These are phyloP conservation scores for Synergus japonicus DNA, from an alignment of 2,888 invertebrate genomes.

Conservation along the genomic window DNA sequence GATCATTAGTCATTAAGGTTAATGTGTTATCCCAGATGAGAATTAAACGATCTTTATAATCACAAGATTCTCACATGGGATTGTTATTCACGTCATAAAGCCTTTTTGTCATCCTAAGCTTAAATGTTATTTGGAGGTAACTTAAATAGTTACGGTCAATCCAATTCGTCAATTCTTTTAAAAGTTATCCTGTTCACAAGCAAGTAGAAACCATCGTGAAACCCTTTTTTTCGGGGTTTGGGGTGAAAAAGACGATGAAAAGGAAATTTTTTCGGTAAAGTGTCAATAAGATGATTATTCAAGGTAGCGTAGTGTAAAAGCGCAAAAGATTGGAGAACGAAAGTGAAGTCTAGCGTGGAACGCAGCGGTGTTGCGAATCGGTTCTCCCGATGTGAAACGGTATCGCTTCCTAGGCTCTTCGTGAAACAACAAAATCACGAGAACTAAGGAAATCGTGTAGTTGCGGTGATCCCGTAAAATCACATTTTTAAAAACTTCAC, in stretches of 20 bases:
- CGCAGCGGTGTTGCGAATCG: conserved; percentile 53
- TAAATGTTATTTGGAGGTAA: background rate
- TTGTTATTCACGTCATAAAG: background rate
- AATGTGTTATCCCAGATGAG: conserved; percentile 2
- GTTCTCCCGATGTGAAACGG: conserved; percentile 48
- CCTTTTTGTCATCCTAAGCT: background rate
- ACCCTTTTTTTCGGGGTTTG: background rate
- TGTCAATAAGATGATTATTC: conserved; percentile 52
- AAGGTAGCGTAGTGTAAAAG: conserved; percentile 51
- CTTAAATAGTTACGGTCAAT: background rate
- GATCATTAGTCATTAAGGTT: conserved; percentile 15
- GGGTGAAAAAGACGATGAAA: background rate
- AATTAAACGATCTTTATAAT: background rate
- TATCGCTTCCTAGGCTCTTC: conserved; percentile 46
- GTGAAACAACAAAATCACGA: conserved; percentile 37
- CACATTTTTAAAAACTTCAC: background rate
- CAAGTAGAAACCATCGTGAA: too few species aligned
- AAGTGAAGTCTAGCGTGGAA: conserved; percentile 55
- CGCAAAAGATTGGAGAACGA: conserved; percentile 53
- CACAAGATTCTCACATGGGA: background rate
- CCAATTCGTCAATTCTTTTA: too few species aligned
- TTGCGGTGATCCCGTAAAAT: conserved; percentile 2
- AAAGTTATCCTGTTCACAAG: too few species aligned
- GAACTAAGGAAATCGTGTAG: conserved; percentile 38
- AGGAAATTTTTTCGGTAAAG: conserved; percentile 18